Percentiles rank a stretch among this genome's conserved stretches.
Conservation (phyloP, 2,113 vertebrate genomes). For the Lamprologus speciosus region DNA sequence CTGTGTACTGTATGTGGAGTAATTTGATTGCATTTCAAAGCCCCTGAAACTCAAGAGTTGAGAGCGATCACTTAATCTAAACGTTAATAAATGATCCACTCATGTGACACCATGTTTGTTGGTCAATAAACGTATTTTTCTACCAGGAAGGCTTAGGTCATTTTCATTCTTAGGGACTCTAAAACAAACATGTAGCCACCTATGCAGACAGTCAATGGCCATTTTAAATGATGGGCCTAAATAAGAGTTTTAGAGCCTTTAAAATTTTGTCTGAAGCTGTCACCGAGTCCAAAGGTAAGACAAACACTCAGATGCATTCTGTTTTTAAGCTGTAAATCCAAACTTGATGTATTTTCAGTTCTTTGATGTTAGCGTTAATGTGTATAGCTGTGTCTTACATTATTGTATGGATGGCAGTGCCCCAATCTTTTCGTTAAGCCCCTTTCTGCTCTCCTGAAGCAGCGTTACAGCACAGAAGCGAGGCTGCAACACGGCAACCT, state of each 20-base stretch:
- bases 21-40: slow-evolving; percentile 13
- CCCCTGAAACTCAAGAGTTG: not conserved
- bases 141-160: slow-evolving; percentile 73
- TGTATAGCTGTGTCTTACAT: not conserved
- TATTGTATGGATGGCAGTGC: not conserved
- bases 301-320: not conserved
- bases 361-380: not conserved
- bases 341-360: not conserved
- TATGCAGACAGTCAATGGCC: not conserved
- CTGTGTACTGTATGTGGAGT: slow-evolving; percentile 30
- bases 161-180: slow-evolving; percentile 36
- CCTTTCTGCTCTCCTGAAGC: slow-evolving; percentile 58
- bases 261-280: not conserved
- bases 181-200: not conserved
- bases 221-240: not conserved
- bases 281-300: slow-evolving; percentile 59
- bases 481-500: slow-evolving; percentile 92
- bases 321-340: not conserved
- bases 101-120: slow-evolving; percentile 67
- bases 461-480: slow-evolving; percentile 85
- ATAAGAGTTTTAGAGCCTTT: not conserved
- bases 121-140: slow-evolving; percentile 92
- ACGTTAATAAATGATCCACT: slow-evolving; percentile 65
- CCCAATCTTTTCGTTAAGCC: not conserved
- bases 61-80: slow-evolving; percentile 27